Base-by-base conservation (phyloP, 2,113 vertebrate genomes). In the Pheucticus melanocephalus region DNA sequence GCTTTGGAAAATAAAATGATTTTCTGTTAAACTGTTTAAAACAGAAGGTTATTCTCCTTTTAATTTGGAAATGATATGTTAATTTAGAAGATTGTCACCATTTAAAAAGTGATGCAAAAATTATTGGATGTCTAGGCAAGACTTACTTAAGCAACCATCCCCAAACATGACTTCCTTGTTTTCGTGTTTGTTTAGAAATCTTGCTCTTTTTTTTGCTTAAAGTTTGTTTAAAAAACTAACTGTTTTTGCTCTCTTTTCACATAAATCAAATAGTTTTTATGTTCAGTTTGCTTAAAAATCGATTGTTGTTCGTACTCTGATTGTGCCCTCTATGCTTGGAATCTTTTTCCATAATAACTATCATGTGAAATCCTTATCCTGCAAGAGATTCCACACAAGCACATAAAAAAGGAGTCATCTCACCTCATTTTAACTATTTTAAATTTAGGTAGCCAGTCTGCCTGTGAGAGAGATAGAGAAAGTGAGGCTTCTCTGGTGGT, bases 371-470 rank as follows among this genome's bases (percentile, higher is more conserved):
- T 90, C 82, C 68, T 86, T 39, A 39, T 51, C 31, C 68, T 93
- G 51, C 54, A 81, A 66, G 51, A 40, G 4, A 15, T 73, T 76
- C 45, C 33, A 47, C n/a, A 83, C n/a, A 70, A 42, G 28, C 42
- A 53, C 51, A 40, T 56, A 15, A 51, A 92, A 73, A 33, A 54
- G 6, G 28, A 95, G 17, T 65, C 15, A 53, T n/a, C 57, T 85
- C 78, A 85, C 48, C 66, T 88, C 48, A 82, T 81, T 96, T 90
- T 88, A 93, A 68, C 30, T 81, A 6, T 78, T 95, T 95, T 88
- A 82, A 90, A 90, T 83, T 77, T 81, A 83, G 60, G 79, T 66
- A 54, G 12, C 18, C 42, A 37, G 47, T 42, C 59, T 90, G 82
- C 42, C 71, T 59, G 5, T 37, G 47, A 82, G 25, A 82, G 28